Conservation (phyloP, 1,140 invertebrate genomes). For the Triops cancriformis region DNA sequence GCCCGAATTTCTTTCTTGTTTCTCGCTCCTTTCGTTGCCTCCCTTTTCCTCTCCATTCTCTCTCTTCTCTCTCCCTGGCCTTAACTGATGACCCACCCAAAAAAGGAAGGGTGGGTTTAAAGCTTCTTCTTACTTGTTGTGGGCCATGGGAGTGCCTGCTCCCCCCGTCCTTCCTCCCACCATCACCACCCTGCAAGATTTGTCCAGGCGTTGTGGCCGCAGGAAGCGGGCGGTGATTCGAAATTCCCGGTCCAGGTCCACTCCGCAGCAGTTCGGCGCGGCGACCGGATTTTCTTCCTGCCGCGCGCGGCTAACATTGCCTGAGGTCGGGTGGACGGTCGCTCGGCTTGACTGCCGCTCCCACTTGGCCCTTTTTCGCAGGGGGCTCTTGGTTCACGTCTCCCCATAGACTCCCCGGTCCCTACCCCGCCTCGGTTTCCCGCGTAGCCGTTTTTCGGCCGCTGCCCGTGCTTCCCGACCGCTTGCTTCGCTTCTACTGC, state of each 20-base stretch:
- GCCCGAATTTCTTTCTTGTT: neutral
- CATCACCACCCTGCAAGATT: neutral
- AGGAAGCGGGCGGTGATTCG: neutral
- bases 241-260: neutral
- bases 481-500: neutral
- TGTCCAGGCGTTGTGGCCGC: neutral
- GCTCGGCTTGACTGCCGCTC: neutral
- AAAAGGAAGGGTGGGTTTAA: slow-evolving; percentile 13
- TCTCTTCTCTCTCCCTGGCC: neutral
- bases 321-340: neutral
- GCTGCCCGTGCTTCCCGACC: slow-evolving; percentile 7
- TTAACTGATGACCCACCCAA: slow-evolving; percentile 13
- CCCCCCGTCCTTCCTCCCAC: too few relatives aligned
- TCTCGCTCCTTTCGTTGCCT: too few relatives aligned
- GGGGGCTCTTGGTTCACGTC: neutral
- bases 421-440: neutral
- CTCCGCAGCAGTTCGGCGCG: neutral
- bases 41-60: neutral
- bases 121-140: neutral
- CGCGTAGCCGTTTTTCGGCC: neutral
- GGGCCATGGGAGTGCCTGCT: neutral
- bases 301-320: neutral
- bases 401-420: neutral
- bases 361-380: slow-evolving; percentile 1
- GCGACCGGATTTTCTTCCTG: neutral